Evolutionary conservation across 2,113 vertebrate species (phyloP).

Genomic region (Ariopsis seemanni): DNA sequence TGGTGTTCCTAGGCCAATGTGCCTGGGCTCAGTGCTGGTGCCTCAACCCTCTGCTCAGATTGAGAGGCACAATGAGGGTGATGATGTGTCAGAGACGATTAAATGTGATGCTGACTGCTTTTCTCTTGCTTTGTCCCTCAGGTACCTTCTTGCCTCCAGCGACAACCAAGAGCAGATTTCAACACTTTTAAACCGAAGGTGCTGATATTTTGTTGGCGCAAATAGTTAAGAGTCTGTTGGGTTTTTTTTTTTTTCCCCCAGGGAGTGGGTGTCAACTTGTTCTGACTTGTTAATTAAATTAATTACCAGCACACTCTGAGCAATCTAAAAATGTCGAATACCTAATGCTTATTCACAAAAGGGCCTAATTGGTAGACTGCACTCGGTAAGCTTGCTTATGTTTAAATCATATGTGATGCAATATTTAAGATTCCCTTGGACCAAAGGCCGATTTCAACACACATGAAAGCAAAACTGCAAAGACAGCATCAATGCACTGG

Average conservation of each 20-base stretch:
- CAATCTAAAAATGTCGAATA: background rate
- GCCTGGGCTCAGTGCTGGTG: conserved; percentile 41
- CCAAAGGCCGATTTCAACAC: background rate
- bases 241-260: background rate
- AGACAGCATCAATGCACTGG: background rate
- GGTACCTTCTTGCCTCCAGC: conserved; percentile 62
- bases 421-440: conserved; percentile 2
- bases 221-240: background rate
- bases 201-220: background rate
- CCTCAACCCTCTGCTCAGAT: conserved; percentile 54
- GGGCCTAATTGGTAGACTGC: background rate
- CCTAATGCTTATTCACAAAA: background rate
- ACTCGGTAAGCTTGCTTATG: background rate
- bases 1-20: conserved; percentile 66
- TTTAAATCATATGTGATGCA: conserved; percentile 21
- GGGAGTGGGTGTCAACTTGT: too few species aligned
- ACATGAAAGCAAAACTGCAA: background rate
- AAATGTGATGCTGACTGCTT: conserved; percentile 70
- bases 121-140: conserved; percentile 64
- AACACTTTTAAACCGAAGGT: conserved; percentile 59
- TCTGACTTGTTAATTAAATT: background rate
- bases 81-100: conserved; percentile 74
- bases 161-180: conserved; percentile 63
- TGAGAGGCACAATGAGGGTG: conserved; percentile 67
- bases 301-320: background rate